Percentiles rank a stretch among this genome's conserved stretches.
Evolutionary conservation across 2,888 invertebrate genomes (phyloP).

Genomic region (Amphipoea oculea): DNA sequence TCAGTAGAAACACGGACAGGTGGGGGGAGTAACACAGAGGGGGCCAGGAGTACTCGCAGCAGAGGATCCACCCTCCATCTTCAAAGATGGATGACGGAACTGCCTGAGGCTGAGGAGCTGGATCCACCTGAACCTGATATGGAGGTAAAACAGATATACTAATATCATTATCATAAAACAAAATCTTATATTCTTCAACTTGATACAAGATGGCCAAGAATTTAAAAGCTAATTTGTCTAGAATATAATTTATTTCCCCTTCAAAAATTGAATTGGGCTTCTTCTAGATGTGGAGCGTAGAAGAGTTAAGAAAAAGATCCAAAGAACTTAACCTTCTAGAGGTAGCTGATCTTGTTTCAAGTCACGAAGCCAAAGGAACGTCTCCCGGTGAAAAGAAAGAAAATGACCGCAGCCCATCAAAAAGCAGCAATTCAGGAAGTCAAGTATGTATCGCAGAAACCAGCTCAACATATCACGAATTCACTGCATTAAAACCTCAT

Average conservation of each 20-base stretch:
- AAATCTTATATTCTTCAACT: not conserved
- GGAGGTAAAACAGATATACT: slow-evolving; percentile 80
- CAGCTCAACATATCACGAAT: not conserved
- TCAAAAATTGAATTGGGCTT: not conserved
- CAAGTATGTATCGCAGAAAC: slow-evolving; percentile 90
- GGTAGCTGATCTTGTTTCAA: slow-evolving; percentile 83
- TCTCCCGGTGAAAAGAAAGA: slow-evolving; percentile 87
- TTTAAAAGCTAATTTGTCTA: too few relatives aligned
- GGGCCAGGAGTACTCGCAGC: slow-evolving; percentile 88
- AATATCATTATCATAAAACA: not conserved
- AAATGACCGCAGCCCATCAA: slow-evolving; percentile 92
- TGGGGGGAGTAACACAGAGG: slow-evolving; percentile 83
- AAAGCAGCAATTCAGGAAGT: slow-evolving; percentile 94
- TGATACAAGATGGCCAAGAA: not conserved
- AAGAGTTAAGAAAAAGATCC: slow-evolving; percentile 93
- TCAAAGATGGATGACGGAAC: slow-evolving; percentile 95
- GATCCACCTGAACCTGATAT: slow-evolving; percentile 90
- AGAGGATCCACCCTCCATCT: slow-evolving; percentile 94
- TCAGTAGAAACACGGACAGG: slow-evolving; percentile 87
- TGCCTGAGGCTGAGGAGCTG: slow-evolving; percentile 91
- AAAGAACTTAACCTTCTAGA: slow-evolving; percentile 92
- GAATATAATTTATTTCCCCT: not conserved
- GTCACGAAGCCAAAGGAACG: slow-evolving; percentile 78
- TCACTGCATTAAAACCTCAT: slow-evolving; percentile 24
- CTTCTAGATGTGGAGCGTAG: slow-evolving; percentile 92